Evolutionary conservation across 2,113 vertebrate genomes (phyloP).

Genomic region (Halcyon malimbica): DNA sequence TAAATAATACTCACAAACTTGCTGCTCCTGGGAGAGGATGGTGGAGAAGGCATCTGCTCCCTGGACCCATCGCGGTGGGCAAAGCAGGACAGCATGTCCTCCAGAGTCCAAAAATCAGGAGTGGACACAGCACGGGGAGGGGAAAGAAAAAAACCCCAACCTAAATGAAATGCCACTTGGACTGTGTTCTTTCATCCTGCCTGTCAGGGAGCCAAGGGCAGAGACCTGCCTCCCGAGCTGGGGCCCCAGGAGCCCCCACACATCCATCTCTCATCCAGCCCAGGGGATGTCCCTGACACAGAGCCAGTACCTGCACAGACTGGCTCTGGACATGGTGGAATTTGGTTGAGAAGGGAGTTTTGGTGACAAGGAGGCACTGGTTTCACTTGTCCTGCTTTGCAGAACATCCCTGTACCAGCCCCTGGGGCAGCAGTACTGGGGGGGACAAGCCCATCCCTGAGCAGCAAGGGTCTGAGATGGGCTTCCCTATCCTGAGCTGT

Average conservation of each 20-base stretch:
- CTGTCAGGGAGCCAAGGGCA: neutral
- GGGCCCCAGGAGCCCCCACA: too few relatives aligned
- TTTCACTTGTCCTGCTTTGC: neutral
- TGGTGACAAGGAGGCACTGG: neutral
- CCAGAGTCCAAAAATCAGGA: neutral
- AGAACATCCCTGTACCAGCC: neutral
- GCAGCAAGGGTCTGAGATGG: neutral
- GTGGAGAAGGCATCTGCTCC: neutral
- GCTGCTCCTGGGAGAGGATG: neutral
- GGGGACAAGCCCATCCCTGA: neutral
- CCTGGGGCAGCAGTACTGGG: neutral
- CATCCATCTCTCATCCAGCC: too few relatives aligned
- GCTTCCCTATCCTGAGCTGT: neutral
- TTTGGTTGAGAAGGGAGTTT: neutral
- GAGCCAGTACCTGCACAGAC: neutral
- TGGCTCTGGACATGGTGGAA: too few relatives aligned
- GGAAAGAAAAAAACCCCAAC: neutral
- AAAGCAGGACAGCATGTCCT: neutral
- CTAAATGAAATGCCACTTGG: neutral
- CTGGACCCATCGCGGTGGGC: accelerated
- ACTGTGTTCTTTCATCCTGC: neutral
- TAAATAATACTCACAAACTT: neutral
- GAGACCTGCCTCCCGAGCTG: neutral
- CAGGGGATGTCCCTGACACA: too few relatives aligned
- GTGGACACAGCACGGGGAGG: neutral